Evolutionary conservation across 2,113 vertebrate species (phyloP).

Genomic region (Alexandromys fortis): DNA sequence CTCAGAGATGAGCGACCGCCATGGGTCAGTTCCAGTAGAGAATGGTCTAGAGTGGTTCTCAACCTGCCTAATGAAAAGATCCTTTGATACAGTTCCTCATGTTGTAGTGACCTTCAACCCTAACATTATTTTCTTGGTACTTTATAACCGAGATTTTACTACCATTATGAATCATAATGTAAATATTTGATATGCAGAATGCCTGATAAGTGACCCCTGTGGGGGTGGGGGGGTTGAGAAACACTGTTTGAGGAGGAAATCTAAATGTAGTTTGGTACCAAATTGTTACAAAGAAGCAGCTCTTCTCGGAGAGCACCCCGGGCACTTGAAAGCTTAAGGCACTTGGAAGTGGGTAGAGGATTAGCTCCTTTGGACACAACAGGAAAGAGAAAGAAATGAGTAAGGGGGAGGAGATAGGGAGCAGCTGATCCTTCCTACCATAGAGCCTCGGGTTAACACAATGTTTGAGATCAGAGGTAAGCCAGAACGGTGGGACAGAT

Average conservation of each 20-base stretch:
- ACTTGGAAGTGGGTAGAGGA: background rate
- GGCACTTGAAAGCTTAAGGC: background rate
- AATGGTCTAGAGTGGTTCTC: background rate
- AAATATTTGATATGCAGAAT: background rate
- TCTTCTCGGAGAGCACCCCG: background rate
- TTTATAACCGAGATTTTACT: background rate
- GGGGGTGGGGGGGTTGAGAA: background rate
- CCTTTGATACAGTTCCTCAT: background rate
- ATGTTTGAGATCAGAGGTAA: slow-evolving; percentile 26
- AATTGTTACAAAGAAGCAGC: background rate
- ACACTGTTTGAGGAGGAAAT: background rate
- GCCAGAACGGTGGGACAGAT: background rate
- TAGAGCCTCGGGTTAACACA: background rate
- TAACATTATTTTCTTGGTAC: background rate
- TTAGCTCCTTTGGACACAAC: background rate
- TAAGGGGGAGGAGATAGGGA: background rate
- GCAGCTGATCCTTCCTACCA: background rate
- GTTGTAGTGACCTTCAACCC: background rate
- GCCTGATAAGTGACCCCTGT: background rate
- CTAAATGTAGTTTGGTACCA: background rate
- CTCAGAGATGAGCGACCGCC: background rate
- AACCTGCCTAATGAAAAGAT: background rate
- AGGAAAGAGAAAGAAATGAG: background rate
- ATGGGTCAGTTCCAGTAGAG: background rate
- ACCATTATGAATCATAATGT: background rate